Evolutionary conservation across 2,113 vertebrate species (phyloP).

Genomic region (Cephalopterus ornatus): DNA sequence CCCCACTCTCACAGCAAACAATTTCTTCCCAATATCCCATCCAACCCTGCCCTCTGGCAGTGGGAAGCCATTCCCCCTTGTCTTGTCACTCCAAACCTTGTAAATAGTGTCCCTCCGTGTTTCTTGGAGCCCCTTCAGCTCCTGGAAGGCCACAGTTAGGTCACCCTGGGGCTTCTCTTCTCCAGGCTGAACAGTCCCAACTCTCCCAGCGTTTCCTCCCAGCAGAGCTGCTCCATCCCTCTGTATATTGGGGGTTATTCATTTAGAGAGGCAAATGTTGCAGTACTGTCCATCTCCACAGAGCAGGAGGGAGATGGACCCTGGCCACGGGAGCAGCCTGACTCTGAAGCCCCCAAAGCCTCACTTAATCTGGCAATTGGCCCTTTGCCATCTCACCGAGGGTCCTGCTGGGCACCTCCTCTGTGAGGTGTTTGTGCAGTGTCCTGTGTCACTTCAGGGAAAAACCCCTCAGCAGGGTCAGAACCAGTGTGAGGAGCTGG

Average conservation of each 20-base stretch:
- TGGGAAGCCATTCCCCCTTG: background rate
- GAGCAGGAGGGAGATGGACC: background rate
- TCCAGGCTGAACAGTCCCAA: background rate
- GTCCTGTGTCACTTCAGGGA: background rate
- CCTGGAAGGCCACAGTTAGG: background rate
- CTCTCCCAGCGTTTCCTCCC: background rate
- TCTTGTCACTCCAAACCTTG: background rate
- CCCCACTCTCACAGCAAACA: rapidly evolving
- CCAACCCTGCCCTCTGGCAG: rapidly evolving
- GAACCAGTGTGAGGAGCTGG: background rate
- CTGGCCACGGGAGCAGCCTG: background rate
- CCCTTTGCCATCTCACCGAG: background rate
- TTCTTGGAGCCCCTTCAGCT: background rate
- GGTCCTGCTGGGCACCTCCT: background rate
- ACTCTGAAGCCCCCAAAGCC: rapidly evolving
- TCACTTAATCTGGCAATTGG: background rate
- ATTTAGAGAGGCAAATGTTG: background rate
- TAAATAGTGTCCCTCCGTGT: background rate
- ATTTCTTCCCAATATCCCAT: background rate
- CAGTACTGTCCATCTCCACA: background rate
- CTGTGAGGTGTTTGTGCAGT: rapidly evolving
- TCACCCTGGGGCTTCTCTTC: background rate
- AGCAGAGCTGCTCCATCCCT: background rate
- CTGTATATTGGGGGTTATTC: background rate
- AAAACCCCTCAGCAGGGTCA: background rate